Evolutionary conservation across 2,888 invertebrate species (phyloP), one percentile per base, ranked within the genome.

Genomic region (Drosophila monieri): DNA sequence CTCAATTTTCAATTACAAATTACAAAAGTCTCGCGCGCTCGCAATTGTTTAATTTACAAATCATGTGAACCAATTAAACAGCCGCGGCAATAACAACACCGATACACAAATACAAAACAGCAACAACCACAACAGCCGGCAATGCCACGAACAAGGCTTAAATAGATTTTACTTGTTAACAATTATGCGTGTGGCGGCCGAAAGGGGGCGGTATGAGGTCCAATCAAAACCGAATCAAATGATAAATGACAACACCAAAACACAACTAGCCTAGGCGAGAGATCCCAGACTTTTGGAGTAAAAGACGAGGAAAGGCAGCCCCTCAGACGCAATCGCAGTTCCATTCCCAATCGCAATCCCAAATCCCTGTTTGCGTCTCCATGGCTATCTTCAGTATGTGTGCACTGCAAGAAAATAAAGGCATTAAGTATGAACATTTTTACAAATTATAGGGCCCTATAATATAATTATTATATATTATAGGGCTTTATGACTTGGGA

Each of bases 11-110:
- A 84, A 84, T 84, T 88, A 86, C 85, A 84, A 88, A 75, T 73
- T 75, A 69, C 69, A 69, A 69, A 72, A 72, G 76, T 62, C 76
- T 65, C 77, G 69, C 77, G 70, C 73, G 85, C 80, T 72, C 85
- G 66, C 78, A 86, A 84, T 89, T 89, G 88, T 90, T 89, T 90
- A 90, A 89, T 89, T 89, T 90, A 89, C 89, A 89, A 89, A 89
- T 89, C 88, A 88, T 85, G 85, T 88, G 85, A 85, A 85, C 85
- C 88, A 85, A 87, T 85, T 85, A 88, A 78, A 85, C 76, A 78
- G 68, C 60, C 57, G 57, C 64, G 80, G 58, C 68, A 74, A 49
- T 61, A 70, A 39, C 58, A 68, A 57, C 59, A 59, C 10, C 12
- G 21, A 51, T 25, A 49, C 21, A 39, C 5, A 55, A 46, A 23